These are phyloP conservation scores for Ornithoptera alexandrae DNA, from an alignment of 2,888 invertebrate species.

Conservation along the genomic window DNA sequence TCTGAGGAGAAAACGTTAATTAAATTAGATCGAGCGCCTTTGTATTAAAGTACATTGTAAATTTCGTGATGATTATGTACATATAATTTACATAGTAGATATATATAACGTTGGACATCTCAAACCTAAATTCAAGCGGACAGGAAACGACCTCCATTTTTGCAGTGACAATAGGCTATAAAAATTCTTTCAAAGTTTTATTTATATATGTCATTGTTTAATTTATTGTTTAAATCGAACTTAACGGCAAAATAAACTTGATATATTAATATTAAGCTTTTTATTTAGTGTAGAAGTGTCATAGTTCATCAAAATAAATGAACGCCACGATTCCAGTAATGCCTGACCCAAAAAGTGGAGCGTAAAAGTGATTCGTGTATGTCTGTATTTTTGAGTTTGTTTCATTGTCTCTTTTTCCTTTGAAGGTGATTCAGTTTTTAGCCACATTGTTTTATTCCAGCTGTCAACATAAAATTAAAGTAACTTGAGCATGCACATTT, in stretches of 20 bases:
- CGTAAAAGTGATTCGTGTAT: no score
- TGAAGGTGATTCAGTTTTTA: no score
- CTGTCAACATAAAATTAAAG: no score
- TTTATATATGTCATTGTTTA: neutral
- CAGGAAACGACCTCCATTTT: slow-evolving; percentile 39
- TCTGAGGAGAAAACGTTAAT: slow-evolving; percentile 54
- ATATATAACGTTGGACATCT: slow-evolving; percentile 37
- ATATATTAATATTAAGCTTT: neutral
- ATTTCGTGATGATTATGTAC: neutral
- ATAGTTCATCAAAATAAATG: no score
- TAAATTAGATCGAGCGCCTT: slow-evolving; percentile 52
- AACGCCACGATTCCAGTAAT: no score
- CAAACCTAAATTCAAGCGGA: slow-evolving; percentile 42
- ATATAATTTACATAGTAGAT: slow-evolving; percentile 3
- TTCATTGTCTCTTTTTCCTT: no score
- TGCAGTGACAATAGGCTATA: slow-evolving; percentile 28
- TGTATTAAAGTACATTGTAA: slow-evolving; percentile 1
- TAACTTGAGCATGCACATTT: no score
- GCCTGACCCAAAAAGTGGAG: no score
- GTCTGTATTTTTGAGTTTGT: no score
- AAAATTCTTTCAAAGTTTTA: slow-evolving; percentile 19
- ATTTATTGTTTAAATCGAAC: neutral
- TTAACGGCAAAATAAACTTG: neutral
- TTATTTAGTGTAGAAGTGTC: no score
- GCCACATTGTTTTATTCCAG: no score